Evolutionary conservation across 2,113 vertebrate species (phyloP).

Genomic region (Sinocyclocheilus anshuiensis): DNA sequence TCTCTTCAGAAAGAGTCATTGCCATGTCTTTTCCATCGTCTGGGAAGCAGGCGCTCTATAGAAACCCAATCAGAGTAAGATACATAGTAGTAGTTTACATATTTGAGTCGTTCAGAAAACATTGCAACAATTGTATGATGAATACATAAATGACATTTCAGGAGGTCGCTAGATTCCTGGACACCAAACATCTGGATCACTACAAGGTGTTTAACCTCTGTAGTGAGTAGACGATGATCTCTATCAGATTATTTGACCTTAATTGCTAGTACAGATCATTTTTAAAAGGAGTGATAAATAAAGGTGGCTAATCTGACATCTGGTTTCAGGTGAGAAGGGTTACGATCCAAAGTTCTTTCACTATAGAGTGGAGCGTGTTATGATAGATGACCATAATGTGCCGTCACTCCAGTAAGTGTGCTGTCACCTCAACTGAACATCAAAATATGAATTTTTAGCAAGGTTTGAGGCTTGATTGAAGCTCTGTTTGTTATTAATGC

Average conservation of each 20-base stretch:
- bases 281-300: not conserved
- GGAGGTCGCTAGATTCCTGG: conserved; percentile 92
- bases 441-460: not conserved
- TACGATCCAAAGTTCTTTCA: conserved; percentile 92
- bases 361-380: conserved; percentile 85
- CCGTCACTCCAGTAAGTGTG: conserved; percentile 85
- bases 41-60: conserved; percentile 91
- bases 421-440: not conserved
- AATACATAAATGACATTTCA: conserved; percentile 60
- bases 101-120: not conserved
- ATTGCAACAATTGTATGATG: not conserved
- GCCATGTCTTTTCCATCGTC: conserved; percentile 98
- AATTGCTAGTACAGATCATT: not conserved
- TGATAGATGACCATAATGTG: conserved; percentile 95
- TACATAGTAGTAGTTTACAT: not conserved
- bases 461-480: not conserved
- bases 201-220: conserved; percentile 97
- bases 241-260: not conserved
- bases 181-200: conserved; percentile 87
- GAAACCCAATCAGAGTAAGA: conserved; percentile 90
- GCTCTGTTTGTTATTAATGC: not conserved
- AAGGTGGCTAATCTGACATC: not conserved
- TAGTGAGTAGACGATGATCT: conserved; percentile 79
- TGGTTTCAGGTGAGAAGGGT: conserved; percentile 85
- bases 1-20: conserved; percentile 85